A percentile compares a stretch with the other conserved stretches of the same genome.
These are phyloP conservation scores for Psammodynastes pulverulentus DNA, from an alignment of 2,113 vertebrate genomes.

Conservation along the genomic window DNA sequence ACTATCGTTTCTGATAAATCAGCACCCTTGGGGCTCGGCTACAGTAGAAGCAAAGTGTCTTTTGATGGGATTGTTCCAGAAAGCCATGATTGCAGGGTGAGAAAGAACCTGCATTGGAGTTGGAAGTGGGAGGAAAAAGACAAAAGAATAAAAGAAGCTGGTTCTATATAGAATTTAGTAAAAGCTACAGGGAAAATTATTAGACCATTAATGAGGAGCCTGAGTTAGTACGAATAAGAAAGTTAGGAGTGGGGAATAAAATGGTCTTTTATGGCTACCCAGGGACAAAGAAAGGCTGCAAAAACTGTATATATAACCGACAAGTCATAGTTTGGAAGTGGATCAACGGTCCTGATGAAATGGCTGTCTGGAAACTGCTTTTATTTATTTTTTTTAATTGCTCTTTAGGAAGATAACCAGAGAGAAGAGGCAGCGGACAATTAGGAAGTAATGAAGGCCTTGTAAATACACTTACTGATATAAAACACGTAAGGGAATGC, in stretches of 20 bases:
- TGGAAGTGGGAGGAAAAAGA: background rate
- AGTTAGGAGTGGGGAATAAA: background rate
- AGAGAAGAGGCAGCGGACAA: constrained; percentile 62
- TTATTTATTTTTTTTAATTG: constrained; percentile 51
- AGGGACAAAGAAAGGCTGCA: constrained; percentile 9
- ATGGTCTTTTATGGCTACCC: constrained; percentile 31
- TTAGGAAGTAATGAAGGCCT: constrained; percentile 70
- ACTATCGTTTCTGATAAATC: constrained; percentile 22
- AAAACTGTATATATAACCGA: constrained; percentile 52
- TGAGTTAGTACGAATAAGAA: constrained; percentile 23
- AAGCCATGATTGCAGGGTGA: background rate
- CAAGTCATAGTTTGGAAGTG: constrained; percentile 43
- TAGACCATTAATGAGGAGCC: fast-evolving
- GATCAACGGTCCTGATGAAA: constrained; percentile 59
- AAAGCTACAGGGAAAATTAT: constrained; percentile 4
- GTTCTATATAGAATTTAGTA: fast-evolving
- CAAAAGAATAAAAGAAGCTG: background rate
- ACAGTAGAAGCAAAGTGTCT: background rate
- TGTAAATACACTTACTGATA: constrained; percentile 70
- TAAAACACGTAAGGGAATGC: constrained; percentile 58
- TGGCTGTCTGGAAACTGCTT: constrained; percentile 55
- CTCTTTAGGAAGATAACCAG: constrained; percentile 65
- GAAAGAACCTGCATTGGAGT: fast-evolving
- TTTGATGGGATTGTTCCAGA: background rate
- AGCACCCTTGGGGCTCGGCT: background rate